These are phyloP conservation scores for Escarpia spicata DNA, from an alignment of 2,888 invertebrate species.

Conservation along the genomic window DNA sequence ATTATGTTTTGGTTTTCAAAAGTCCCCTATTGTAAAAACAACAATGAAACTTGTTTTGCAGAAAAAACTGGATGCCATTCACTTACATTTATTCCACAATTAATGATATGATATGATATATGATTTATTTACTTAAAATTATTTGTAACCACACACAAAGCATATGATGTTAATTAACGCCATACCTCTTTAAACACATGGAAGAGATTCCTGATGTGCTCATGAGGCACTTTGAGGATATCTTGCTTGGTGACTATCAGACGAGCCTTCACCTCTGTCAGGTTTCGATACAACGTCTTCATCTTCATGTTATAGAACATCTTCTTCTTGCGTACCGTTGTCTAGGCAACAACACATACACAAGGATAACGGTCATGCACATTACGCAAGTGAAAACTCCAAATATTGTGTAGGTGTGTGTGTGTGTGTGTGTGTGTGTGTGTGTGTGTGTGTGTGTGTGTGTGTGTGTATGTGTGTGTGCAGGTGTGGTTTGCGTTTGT, in stretches of 20 bases:
- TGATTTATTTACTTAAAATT: neutral
- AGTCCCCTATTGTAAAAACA: no score
- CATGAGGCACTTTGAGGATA: constrained; percentile 49
- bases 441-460: no score
- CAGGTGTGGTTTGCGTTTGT: no score
- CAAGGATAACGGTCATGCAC: neutral
- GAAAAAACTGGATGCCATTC: no score
- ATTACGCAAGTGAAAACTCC: neutral
- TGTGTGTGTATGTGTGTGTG: no score
- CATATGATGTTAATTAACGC: constrained; percentile 21
- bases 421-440: no score
- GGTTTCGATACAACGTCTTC: constrained; percentile 56
- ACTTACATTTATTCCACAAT: no score
- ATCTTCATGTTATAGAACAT: constrained; percentile 65
- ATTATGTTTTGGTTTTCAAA: no score
- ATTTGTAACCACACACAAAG: neutral
- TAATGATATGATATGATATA: no score
- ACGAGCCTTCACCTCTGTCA: constrained; percentile 51
- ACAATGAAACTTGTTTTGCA: no score
- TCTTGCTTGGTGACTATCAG: constrained; percentile 51
- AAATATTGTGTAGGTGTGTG: neutral
- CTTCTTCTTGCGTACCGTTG: constrained; percentile 64
- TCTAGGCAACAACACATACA: constrained; percentile 43
- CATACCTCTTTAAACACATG: constrained; percentile 56
- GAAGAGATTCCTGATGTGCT: constrained; percentile 49